Evolutionary conservation across 2,888 invertebrate species (phyloP).

Genomic region (Rotaria socialis): DNA sequence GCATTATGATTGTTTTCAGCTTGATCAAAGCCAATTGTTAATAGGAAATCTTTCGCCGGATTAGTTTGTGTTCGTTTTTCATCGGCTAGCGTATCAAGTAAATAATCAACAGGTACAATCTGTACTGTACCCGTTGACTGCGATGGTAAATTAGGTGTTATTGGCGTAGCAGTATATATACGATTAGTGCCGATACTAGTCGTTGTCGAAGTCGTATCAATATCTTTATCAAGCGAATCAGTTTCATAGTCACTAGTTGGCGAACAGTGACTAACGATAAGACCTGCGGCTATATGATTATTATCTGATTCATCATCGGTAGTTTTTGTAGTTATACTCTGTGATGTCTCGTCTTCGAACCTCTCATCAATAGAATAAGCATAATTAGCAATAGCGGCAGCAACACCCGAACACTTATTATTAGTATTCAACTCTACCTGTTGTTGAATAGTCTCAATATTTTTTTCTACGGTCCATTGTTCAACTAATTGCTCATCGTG

Average conservation of each 20-base stretch:
- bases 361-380: slow-evolving; percentile 2
- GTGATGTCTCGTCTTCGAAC: background rate
- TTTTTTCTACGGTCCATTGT: background rate
- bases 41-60: background rate
- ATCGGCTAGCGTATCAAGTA: background rate
- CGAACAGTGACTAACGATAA: background rate
- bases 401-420: background rate
- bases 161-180: background rate
- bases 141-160: background rate
- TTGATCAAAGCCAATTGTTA: background rate
- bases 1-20: background rate
- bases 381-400: background rate
- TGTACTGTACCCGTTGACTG: background rate
- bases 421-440: slow-evolving; percentile 3
- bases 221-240: slow-evolving; percentile 30
- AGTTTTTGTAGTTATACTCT: background rate
- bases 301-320: background rate
- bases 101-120: background rate
- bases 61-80: background rate
- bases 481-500: slow-evolving; percentile 36
- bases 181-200: background rate
- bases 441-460: background rate
- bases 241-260: slow-evolving; percentile 36
- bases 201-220: background rate
- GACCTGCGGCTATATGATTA: background rate